Evolutionary conservation across 2,888 invertebrate genomes (phyloP).

Genomic region (Abscondita cerata): DNA sequence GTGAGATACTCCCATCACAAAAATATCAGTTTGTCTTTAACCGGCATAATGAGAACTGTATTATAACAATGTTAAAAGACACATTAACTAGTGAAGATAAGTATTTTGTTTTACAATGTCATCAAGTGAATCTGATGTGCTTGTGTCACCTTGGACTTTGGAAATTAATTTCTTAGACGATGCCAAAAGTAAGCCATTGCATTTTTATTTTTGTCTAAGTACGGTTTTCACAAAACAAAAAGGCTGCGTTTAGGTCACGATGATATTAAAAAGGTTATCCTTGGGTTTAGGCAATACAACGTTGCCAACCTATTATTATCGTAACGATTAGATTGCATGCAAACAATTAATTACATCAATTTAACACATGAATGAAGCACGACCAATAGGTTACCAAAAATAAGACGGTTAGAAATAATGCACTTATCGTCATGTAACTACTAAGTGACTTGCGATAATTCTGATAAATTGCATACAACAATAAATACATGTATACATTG

Average conservation of each 20-base stretch:
- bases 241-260: not conserved
- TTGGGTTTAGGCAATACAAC: not conserved
- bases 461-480: not conserved
- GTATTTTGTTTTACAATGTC: slow-evolving; percentile 13
- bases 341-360: too few species aligned
- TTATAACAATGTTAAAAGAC: not conserved
- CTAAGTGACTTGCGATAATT: not conserved
- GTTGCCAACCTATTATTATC: not conserved
- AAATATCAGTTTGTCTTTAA: slow-evolving; percentile 25
- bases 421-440: slow-evolving; percentile 8
- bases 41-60: slow-evolving; percentile 20
- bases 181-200: slow-evolving; percentile 14
- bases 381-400: too few species aligned
- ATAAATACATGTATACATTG: not conserved
- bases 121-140: slow-evolving; percentile 16
- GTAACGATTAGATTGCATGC: too few species aligned
- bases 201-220: not conserved
- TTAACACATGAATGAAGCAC: too few species aligned
- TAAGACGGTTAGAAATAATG: not conserved
- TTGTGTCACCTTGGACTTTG: slow-evolving; percentile 23
- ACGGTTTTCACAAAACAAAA: not conserved
- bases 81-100: too few species aligned
- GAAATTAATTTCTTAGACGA: slow-evolving; percentile 21
- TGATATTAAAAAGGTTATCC: not conserved
- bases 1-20: slow-evolving; percentile 16